A percentile compares a stretch with the other conserved stretches of the same genome.
phyloP scores from a whole-genome alignment of 2,888 invertebrate genomes.

The Therioaphis trifolii region DNA sequence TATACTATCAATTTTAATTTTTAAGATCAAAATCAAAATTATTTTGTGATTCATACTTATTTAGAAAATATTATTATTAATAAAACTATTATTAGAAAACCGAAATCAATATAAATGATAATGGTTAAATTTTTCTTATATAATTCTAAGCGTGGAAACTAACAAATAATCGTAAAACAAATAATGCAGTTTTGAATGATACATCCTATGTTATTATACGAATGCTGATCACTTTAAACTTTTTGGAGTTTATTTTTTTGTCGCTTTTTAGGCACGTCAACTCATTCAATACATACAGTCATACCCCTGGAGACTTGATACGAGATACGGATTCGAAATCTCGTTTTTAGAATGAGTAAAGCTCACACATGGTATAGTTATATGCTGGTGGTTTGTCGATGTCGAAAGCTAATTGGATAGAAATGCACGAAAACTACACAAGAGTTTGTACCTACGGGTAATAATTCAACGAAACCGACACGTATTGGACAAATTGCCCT shows the following conservation, averaged over 20 bases:
- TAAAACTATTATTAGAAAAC: no score
- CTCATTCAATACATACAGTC: neutral
- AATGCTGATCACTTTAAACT: neutral
- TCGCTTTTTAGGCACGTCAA: neutral
- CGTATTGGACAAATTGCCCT: conserved; percentile 40
- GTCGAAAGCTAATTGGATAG: conserved; percentile 53
- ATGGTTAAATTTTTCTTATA: no score
- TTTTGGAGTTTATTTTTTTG: conserved; percentile 6
- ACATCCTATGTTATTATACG: neutral
- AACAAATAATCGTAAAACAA: neutral
- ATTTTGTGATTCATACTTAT: no score
- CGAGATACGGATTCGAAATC: conserved; percentile 38
- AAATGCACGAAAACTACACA: conserved; percentile 30
- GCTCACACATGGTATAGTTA: neutral
- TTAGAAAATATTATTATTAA: no score
- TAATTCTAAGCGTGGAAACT: no score
- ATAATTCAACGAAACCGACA: conserved; percentile 58
- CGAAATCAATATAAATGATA: no score
- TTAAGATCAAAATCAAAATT: no score
- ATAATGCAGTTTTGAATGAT: neutral
- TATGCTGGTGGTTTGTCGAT: conserved; percentile 30
- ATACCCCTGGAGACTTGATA: conserved; percentile 40
- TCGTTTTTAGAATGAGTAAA: conserved; percentile 25
- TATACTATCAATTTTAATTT: no score
- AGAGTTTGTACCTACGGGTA: conserved; percentile 41